A percentile compares a stretch with the other conserved stretches of the same genome.
These are phyloP conservation scores for Halcyon smyrnensis DNA, from an alignment of 2,797 vertebrate species.

Conservation along the genomic window DNA sequence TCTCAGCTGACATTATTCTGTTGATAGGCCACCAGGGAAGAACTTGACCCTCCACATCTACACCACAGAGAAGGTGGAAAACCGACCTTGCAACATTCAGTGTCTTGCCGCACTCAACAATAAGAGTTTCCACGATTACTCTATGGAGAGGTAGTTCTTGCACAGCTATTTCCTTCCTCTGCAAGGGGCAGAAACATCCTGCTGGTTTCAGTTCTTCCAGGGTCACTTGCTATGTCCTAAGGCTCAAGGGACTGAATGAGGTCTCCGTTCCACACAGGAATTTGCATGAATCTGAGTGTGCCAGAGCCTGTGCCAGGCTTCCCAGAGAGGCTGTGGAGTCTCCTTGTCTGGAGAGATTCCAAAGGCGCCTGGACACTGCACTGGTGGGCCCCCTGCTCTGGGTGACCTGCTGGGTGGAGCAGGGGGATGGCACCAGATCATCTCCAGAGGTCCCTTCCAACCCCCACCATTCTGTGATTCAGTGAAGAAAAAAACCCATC, in stretches of 20 bases:
- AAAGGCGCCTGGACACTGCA: background rate
- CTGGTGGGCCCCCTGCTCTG: background rate
- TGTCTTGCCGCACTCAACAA: background rate
- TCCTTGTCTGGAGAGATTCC: background rate
- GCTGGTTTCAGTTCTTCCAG: background rate
- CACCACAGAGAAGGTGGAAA: background rate
- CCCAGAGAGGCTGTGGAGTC: background rate
- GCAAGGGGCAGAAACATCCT: background rate
- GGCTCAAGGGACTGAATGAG: background rate
- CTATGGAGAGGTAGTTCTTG: background rate
- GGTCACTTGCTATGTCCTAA: background rate
- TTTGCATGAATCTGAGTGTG: background rate
- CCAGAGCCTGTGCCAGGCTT: background rate
- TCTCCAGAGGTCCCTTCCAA: no score
- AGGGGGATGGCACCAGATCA: no score
- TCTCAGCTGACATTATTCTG: background rate
- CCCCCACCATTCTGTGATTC: no score
- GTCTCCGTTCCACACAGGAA: background rate
- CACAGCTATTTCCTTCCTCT: background rate
- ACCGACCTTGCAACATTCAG: background rate
- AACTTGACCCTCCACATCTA: background rate
- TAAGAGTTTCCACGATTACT: background rate
- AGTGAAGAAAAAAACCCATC: fast-evolving
- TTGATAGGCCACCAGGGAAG: background rate
- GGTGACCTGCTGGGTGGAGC: no score